A percentile compares a stretch with the other conserved stretches of the same genome.
Conservation (phyloP, 2,888 invertebrate genomes). For the Rhimphoctona megacephalus region DNA sequence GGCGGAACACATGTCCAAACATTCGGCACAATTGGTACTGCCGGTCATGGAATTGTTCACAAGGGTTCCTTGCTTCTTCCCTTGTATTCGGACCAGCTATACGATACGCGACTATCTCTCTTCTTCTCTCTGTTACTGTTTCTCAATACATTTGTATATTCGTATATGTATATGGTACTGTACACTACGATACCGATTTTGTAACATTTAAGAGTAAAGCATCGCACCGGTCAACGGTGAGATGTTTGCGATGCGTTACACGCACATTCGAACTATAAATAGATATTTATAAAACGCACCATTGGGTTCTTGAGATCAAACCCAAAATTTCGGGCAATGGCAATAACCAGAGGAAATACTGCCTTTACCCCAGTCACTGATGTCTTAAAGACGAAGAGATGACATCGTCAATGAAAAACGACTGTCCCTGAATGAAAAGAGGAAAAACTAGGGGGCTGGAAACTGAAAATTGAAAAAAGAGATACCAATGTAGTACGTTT, state of each 20-base stretch:
- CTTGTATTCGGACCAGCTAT: slow-evolving; percentile 42
- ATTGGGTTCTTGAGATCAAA: slow-evolving; percentile 53
- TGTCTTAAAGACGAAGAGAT: slow-evolving; percentile 53
- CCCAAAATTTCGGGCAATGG: slow-evolving; percentile 76
- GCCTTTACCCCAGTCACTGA: slow-evolving; percentile 65
- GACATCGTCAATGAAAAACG: slow-evolving; percentile 44
- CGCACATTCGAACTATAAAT: slow-evolving; percentile 80
- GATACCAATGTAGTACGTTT: neutral
- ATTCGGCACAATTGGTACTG: slow-evolving; percentile 82
- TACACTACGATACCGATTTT: slow-evolving; percentile 42
- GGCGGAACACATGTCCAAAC: slow-evolving; percentile 85
- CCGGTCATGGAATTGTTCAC: slow-evolving; percentile 77
- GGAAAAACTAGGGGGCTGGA: neutral
- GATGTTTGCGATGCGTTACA: slow-evolving; percentile 83
- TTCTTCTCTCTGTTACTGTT: neutral
- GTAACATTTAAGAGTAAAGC: slow-evolving; percentile 39
- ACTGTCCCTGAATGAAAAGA: slow-evolving; percentile 27
- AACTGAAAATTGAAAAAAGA: neutral
- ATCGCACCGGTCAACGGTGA: slow-evolving; percentile 73
- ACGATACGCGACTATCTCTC: slow-evolving; percentile 28
- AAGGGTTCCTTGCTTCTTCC: slow-evolving; percentile 67
- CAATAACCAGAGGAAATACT: slow-evolving; percentile 74
- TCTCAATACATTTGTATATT: slow-evolving; percentile 31
- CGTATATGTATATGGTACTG: slow-evolving; percentile 16
- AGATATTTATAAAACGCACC: slow-evolving; percentile 71